Percentiles rank a stretch among this genome's conserved stretches.
Conservation (phyloP, 2,888 invertebrate species). For the Trissolcus brochymenae region DNA sequence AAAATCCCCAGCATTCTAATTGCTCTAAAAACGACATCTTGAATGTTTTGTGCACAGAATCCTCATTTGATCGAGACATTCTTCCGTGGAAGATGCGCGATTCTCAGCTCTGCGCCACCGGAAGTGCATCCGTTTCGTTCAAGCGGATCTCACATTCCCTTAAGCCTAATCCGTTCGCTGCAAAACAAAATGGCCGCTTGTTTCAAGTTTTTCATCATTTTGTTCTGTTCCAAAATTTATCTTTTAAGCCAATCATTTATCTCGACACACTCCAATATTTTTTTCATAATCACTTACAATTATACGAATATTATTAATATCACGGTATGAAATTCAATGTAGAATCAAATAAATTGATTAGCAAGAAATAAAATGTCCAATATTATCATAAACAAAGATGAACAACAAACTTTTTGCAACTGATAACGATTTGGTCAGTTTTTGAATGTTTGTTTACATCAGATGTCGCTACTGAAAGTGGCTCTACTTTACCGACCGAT, state of each 20-base stretch:
- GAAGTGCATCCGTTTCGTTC: constrained; percentile 44
- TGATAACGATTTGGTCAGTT: background rate
- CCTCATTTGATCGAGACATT: constrained; percentile 30
- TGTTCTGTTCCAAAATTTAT: background rate
- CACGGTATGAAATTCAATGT: background rate
- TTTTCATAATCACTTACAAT: background rate
- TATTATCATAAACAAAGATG: background rate
- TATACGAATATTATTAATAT: background rate
- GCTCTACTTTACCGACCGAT: constrained; percentile 11
- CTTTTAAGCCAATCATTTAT: too few relatives aligned
- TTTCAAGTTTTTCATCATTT: background rate
- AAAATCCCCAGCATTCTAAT: constrained; percentile 51
- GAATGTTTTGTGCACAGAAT: background rate
- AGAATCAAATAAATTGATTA: background rate
- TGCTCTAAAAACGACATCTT: constrained; percentile 48
- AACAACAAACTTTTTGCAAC: background rate
- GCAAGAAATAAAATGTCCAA: background rate
- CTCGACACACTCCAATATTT: too few relatives aligned
- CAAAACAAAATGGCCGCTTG: constrained; percentile 6
- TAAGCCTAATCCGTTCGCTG: constrained; percentile 29
- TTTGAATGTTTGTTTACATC: background rate
- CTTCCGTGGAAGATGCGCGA: constrained; percentile 21
- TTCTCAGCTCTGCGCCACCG: constrained; percentile 33
- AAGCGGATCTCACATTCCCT: constrained; percentile 34
- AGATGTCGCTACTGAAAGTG: background rate